These are phyloP conservation scores for Ceuthmochares aereus DNA, from an alignment of 2,113 vertebrate species.

Conservation along the genomic window DNA sequence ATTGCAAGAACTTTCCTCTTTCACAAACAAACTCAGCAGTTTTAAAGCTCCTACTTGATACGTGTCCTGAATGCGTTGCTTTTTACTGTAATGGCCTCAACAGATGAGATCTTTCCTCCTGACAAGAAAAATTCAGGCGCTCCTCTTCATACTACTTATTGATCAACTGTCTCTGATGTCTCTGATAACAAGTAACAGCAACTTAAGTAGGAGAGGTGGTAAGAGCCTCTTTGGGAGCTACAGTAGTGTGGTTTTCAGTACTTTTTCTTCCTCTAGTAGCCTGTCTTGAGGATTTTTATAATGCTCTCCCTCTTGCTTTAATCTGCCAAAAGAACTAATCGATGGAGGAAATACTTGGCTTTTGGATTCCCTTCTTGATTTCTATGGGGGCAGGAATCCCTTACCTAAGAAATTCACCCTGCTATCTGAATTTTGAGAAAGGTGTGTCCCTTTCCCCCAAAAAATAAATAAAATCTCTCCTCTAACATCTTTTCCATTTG, in stretches of 20 bases:
- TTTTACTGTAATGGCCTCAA: neutral
- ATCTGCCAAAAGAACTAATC: neutral
- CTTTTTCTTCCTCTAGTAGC: neutral
- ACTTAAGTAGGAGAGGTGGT: neutral
- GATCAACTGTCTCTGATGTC: neutral
- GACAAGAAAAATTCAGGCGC: neutral
- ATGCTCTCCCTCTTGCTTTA: neutral
- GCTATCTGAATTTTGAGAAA: neutral
- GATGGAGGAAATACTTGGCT: neutral
- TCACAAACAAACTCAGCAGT: neutral
- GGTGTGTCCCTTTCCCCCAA: rapidly evolving
- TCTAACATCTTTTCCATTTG: neutral
- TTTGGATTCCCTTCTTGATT: neutral
- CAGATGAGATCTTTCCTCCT: neutral
- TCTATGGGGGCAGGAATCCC: neutral
- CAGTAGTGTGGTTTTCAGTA: neutral
- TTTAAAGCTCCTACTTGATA: neutral
- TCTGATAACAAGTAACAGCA: neutral
- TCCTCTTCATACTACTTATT: neutral
- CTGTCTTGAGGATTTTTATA: neutral
- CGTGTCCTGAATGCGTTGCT: neutral
- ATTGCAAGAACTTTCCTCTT: neutral
- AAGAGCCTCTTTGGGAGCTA: neutral
- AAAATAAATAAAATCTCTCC: neutral
- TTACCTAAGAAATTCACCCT: neutral